Base-by-base conservation (phyloP, 1,140 invertebrate species). In the Panagrolaimus sp. region DNA sequence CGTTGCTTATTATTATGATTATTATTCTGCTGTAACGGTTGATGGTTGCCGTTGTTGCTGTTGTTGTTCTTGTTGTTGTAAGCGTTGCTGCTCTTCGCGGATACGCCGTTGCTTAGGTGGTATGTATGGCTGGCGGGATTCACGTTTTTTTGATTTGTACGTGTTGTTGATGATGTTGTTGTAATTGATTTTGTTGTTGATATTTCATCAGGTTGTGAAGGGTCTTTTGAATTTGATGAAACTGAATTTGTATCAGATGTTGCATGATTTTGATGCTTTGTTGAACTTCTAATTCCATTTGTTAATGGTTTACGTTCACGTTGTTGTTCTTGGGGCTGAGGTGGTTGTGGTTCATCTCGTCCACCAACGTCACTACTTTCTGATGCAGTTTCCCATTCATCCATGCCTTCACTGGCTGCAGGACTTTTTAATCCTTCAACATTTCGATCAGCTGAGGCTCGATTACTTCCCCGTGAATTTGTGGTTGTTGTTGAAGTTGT, bases 361-460 rank as follows among this genome's bases (percentile, higher is more conserved):
- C 83, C 83, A 12, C 83, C 78, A 43, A 86, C 78, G 76, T 86
- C 86, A 80, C 87, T 88, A 75, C 86, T 87, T 75, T 88, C 87
- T n/a, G 87, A 87, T n/a, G 87, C 87, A 43, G 87, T 88, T 77
- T 88, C 87, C 87, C 87, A 88, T 69, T 88, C 87, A 17, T 80
- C 86, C 15, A 80, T 83, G 24, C 83, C 83, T 73, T 87, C 86
- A n/a, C 85, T 86, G 17, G 85, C 85, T 43, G 68, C 78, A n/a
- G 76, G 76, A 65, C 75, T 78, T 55, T 78, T 78, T 28, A 77
- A 28, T 21, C 52, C 52, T 58, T 58, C 52, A 58, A 21, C 52
- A 58, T 58, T 28, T 44, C 4, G 43, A 26, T 21, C 32, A 12
- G 63, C 26, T 6, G 71, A 52, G 43, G 38, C 32, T 71, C 65